These are phyloP conservation scores for Bombus superbus DNA, from an alignment of 1,140 invertebrate genomes.

Conservation along the genomic window DNA sequence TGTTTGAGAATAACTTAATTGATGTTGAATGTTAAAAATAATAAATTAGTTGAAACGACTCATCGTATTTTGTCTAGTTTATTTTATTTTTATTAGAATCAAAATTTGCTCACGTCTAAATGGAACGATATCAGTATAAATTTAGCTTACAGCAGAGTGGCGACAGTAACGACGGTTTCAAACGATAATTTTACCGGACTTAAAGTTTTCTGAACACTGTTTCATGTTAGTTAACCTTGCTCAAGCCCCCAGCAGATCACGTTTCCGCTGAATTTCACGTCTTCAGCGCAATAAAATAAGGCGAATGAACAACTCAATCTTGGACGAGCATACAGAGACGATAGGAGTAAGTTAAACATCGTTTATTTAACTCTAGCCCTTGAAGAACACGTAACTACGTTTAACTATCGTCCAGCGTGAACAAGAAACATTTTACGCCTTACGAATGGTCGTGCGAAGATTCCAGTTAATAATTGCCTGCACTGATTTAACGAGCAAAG, in stretches of 20 bases:
- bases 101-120: no score
- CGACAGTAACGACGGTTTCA: neutral
- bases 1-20: no score
- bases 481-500: constrained; percentile 1
- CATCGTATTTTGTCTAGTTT: no score
- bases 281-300: neutral
- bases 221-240: neutral
- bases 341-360: neutral
- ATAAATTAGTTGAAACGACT: no score
- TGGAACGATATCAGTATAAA: no score
- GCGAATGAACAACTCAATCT: neutral
- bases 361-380: neutral
- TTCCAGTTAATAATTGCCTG: neutral
- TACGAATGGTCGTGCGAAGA: neutral
- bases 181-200: neutral
- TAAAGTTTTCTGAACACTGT: neutral
- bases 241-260: neutral
- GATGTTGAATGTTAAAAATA: no score
- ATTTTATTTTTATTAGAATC: no score
- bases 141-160: neutral
- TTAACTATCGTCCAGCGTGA: neutral
- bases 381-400: neutral
- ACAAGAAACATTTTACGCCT: neutral
- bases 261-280: neutral
- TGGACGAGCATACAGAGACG: neutral